These are phyloP conservation scores for Etheostoma spectabile DNA, from an alignment of 2,113 vertebrate genomes.

Conservation along the genomic window DNA sequence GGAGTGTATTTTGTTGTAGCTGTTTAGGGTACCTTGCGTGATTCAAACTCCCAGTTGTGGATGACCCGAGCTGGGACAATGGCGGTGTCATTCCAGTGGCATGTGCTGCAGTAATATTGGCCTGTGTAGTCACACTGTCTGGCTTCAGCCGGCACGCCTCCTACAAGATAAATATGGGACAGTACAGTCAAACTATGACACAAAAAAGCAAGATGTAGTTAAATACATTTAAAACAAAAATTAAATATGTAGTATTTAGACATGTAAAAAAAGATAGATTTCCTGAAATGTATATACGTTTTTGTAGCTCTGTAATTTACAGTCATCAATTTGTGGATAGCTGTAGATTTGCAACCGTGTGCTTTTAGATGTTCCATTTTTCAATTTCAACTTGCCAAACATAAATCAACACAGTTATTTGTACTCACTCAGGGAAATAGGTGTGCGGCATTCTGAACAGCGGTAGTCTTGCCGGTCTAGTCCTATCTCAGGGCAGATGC, in stretches of 20 bases:
- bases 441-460: constrained; percentile 93
- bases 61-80: constrained; percentile 93
- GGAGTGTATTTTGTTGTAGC: background rate
- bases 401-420: background rate
- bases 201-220: background rate
- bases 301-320: background rate
- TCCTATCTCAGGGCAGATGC: constrained; percentile 94
- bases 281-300: background rate
- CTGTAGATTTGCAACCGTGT: background rate
- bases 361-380: background rate
- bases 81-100: constrained; percentile 97
- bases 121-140: constrained; percentile 97
- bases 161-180: constrained; percentile 71
- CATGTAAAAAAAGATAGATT: background rate
- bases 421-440: constrained; percentile 93
- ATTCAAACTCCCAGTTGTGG: constrained; percentile 99
- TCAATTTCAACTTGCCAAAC: background rate
- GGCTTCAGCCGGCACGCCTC: constrained; percentile 93
- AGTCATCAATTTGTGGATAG: background rate
- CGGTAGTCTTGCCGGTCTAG: constrained; percentile 97
- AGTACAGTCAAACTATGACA: constrained; percentile 17
- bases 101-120: constrained; percentile 96
- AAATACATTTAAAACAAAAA: background rate
- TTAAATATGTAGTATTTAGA: background rate
- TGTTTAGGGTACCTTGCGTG: constrained; percentile 87